A percentile compares a stretch with the other conserved stretches of the same genome.
Conservation (phyloP, 92 coral and sea anemone genomes). For the Montipora capitata region DNA sequence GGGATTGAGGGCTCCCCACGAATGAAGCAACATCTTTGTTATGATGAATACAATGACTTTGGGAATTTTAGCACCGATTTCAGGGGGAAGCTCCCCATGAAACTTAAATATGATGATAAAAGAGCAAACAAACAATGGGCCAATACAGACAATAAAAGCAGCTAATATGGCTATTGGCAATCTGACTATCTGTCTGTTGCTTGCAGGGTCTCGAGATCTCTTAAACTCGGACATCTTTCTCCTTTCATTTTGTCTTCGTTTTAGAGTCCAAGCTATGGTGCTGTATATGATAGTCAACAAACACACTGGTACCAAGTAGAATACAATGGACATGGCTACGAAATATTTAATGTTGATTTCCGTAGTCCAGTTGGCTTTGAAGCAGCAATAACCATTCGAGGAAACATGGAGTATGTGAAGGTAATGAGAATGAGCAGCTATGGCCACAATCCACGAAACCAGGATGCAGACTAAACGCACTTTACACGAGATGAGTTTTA, state of each 20-base stretch:
- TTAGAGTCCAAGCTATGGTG: too few species aligned
- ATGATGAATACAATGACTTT: not conserved
- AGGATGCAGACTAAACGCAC: constrained; percentile 3
- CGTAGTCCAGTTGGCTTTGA: too few species aligned
- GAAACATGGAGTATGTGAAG: too few species aligned
- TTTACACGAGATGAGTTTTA: constrained; percentile 8
- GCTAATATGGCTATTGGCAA: constrained; percentile 11
- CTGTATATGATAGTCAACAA: not conserved
- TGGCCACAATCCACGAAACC: too few species aligned
- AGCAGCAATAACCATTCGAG: too few species aligned
- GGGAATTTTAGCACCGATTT: not conserved
- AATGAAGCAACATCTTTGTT: not conserved
- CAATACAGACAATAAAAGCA: not conserved
- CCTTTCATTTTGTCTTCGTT: too few species aligned
- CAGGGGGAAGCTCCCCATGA: not conserved
- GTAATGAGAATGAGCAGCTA: too few species aligned
- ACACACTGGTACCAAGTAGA: not conserved
- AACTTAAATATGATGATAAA: not conserved
- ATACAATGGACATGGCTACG: not conserved
- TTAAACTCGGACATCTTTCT: too few species aligned
- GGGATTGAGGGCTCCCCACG: constrained; percentile 32
- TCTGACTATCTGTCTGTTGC: not conserved
- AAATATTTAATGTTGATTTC: not conserved
- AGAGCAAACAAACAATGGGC: not conserved
- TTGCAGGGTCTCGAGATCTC: not conserved